Evolutionary conservation across 2,888 invertebrate genomes (phyloP).

Genomic region (Drosophila meridiana): DNA sequence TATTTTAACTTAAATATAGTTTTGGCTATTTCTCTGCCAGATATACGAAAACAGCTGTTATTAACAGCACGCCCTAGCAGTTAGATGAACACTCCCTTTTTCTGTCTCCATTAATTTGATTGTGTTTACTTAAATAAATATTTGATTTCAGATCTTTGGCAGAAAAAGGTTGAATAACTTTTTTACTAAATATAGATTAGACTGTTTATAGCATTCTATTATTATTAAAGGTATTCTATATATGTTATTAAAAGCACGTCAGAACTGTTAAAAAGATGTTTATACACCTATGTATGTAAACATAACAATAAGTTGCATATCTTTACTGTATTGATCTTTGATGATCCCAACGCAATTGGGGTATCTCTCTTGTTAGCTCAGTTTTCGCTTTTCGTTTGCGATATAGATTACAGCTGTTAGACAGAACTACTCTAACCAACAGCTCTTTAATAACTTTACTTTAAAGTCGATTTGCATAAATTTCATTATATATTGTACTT

Average conservation of each 20-base stretch:
- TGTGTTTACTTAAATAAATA: neutral
- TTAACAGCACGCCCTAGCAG: constrained; percentile 5
- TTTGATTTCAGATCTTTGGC: neutral
- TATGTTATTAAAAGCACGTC: neutral
- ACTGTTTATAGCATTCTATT: neutral
- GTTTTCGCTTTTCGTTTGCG: too few species aligned
- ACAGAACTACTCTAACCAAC: neutral
- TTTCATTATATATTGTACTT: too few species aligned
- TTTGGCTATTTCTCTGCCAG: neutral
- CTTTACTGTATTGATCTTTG: neutral
- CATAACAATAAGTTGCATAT: neutral
- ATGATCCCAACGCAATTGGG: neutral
- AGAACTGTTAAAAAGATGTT: neutral
- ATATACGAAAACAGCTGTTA: neutral
- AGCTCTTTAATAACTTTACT: neutral
- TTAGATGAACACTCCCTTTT: neutral
- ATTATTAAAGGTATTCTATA: neutral
- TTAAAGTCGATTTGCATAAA: too few species aligned
- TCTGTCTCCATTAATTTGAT: neutral
- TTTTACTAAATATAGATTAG: neutral
- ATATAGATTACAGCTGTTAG: neutral
- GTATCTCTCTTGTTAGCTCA: too few species aligned
- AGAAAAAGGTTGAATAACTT: neutral
- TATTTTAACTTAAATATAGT: neutral
- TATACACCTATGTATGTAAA: neutral